Base-by-base conservation (phyloP, 2,113 vertebrate genomes). In the Zootoca vivipara region DNA sequence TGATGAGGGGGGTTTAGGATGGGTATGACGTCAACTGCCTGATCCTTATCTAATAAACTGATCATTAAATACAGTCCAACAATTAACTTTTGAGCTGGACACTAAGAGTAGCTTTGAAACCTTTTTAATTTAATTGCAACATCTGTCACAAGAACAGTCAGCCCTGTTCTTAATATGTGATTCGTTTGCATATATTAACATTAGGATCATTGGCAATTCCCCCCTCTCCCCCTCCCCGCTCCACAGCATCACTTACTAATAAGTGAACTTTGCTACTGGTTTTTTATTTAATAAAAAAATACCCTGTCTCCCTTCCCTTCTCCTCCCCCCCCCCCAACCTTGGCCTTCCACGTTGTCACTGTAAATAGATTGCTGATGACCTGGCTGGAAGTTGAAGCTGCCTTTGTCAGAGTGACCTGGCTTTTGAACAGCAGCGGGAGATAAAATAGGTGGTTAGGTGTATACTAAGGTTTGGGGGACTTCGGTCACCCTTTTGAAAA, bases 21-120 rank as follows among this genome's bases (percentile, higher is more conserved):
- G 91, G 90, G 93, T 95, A 93, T 92, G 90, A 95, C 0, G 58
- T 86, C 90, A 90, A 93, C 89, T 89, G 58, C 89, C 58, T 81
- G 86, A 77, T 90, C 82, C 35, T 89, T 94, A 22, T 94, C 95
- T 92, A 92, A 88, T 95, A 95, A 94, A 94, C 72, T 74, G 87
- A 64, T 94, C 77, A 79, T 92, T 95, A 95, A 95, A 90, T 95
- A 85, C 83, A 89, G 56, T 88, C 94, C n/a, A 89, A 78, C 86
- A 93, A 24, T 94, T 94, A 91, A 82, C 67, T 92, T 90, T 64
- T 87, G 80, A 89, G 38, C 56, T 91, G 87, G 90, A 93, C 89
- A 26, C 82, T 65, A 85, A 90, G 79, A 91, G 77, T 89, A 89
- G 90, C 79, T 95, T 93, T 91, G 75, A 85, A 88, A 87, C 83